Conservation (phyloP, 2,888 invertebrate genomes). For the Trissolcus brochymenae region DNA sequence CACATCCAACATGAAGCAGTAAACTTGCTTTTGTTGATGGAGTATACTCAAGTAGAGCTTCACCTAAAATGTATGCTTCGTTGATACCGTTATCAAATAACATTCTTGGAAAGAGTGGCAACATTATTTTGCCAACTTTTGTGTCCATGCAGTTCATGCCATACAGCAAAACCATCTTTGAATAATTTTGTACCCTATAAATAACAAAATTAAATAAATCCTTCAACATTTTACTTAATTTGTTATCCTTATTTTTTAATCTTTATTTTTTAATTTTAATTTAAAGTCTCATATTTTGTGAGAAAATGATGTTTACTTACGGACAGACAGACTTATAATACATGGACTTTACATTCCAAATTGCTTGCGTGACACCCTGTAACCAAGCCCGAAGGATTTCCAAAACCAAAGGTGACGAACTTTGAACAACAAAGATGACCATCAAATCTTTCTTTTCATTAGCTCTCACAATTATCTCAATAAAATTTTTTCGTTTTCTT, state of each 20-base stretch:
- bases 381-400: conserved; percentile 24
- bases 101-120: conserved; percentile 26
- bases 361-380: conserved; percentile 4
- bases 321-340: conserved; percentile 36
- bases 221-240: not conserved
- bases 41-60: conserved; percentile 18
- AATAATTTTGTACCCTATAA: conserved; percentile 19
- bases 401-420: conserved; percentile 10
- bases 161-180: conserved; percentile 26
- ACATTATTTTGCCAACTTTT: conserved; percentile 7
- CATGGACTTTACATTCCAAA: conserved; percentile 43
- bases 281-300: not conserved
- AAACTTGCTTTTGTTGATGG: not conserved
- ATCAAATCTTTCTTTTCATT: conserved; percentile 38
- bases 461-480: conserved; percentile 25
- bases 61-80: conserved; percentile 26
- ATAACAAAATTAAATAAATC: not conserved
- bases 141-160: conserved; percentile 19
- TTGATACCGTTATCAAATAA: conserved; percentile 9
- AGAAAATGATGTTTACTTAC: conserved; percentile 14
- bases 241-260: not conserved
- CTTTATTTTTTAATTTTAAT: not conserved
- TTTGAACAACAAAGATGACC: conserved; percentile 20
- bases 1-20: conserved; percentile 37
- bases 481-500: conserved; percentile 7